A percentile compares a stretch with the other conserved stretches of the same genome.
Evolutionary conservation across 1,140 invertebrate genomes (phyloP).

Genomic region (Procambarus virginalis): DNA sequence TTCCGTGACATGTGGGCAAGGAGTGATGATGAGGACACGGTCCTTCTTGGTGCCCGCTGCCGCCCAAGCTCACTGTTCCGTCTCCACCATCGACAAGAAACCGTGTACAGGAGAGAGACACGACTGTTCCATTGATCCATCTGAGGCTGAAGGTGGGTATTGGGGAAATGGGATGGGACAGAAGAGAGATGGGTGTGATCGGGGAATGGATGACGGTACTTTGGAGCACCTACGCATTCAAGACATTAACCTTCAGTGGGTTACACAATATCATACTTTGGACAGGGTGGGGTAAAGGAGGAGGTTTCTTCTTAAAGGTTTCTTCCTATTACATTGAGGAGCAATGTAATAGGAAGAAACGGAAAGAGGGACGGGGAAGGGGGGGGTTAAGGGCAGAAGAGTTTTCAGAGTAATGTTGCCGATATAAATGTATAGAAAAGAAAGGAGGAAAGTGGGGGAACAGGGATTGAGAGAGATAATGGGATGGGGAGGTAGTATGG

Average conservation of each 20-base stretch:
- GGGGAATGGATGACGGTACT: too few relatives aligned
- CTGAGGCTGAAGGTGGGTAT: slow-evolving; percentile 59
- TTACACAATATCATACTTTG: too few relatives aligned
- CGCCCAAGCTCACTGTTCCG: slow-evolving; percentile 46
- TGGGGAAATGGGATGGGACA: background rate
- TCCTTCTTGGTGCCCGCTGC: slow-evolving; percentile 82
- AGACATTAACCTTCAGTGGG: too few relatives aligned
- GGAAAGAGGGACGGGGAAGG: background rate
- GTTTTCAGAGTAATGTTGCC: too few relatives aligned
- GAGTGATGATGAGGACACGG: slow-evolving; percentile 85
- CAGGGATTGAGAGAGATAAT: too few relatives aligned
- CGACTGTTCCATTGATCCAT: slow-evolving; percentile 56
- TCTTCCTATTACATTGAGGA: too few relatives aligned
- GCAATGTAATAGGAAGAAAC: background rate
- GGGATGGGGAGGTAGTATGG: too few relatives aligned
- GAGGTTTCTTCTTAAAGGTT: too few relatives aligned
- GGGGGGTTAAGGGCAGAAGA: background rate
- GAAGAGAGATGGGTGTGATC: background rate
- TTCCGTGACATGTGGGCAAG: slow-evolving; percentile 92
- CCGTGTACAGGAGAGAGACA: slow-evolving; percentile 39
- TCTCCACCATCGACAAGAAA: slow-evolving; percentile 63
- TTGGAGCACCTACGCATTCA: too few relatives aligned
- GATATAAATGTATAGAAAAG: too few relatives aligned
- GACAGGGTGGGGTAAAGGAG: background rate
- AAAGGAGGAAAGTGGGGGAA: too few relatives aligned